A percentile compares a stretch with the other conserved stretches of the same genome.
phyloP scores from a whole-genome alignment of 2,113 vertebrate genomes.

The Ctenodactylus gundi region DNA sequence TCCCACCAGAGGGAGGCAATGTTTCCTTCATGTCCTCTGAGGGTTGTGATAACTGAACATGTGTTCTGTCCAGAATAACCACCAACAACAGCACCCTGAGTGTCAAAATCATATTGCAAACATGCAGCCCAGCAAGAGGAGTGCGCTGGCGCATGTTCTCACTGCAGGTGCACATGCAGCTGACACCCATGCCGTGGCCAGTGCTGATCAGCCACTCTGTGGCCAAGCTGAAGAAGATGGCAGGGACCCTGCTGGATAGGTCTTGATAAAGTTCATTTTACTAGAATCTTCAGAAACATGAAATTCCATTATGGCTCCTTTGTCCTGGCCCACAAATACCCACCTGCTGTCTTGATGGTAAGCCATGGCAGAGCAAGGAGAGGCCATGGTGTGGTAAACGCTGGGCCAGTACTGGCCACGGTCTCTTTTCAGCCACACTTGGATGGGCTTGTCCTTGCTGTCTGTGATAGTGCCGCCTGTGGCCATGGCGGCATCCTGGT shows the following conservation, averaged over 20 bases:
- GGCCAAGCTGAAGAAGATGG: neutral
- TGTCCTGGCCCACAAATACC: neutral
- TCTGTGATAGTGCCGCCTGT: neutral
- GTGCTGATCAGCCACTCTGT: neutral
- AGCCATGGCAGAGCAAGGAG: neutral
- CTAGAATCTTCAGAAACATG: conserved; percentile 97
- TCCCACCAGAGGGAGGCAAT: conserved; percentile 95
- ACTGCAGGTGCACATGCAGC: neutral
- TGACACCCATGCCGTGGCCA: neutral
- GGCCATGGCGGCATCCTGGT: neutral
- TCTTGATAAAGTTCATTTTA: conserved; percentile 98
- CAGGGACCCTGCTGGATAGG: conserved; percentile 88
- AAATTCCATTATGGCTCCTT: conserved; percentile 86
- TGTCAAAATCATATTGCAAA: conserved; percentile 91
- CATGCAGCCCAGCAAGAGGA: neutral
- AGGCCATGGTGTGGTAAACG: neutral
- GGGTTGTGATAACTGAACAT: conserved; percentile 92
- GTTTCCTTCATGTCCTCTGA: conserved; percentile 97
- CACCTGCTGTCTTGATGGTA: neutral
- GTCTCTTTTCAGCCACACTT: neutral
- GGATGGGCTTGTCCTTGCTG: neutral
- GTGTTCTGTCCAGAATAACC: conserved; percentile 94
- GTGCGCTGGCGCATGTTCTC: neutral
- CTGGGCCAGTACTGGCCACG: neutral
- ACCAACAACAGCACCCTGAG: conserved; percentile 93